A percentile compares a stretch with the other conserved stretches of the same genome.
Evolutionary conservation across 2,888 invertebrate genomes (phyloP).

Genomic region (Tryphoninae sp.): DNA sequence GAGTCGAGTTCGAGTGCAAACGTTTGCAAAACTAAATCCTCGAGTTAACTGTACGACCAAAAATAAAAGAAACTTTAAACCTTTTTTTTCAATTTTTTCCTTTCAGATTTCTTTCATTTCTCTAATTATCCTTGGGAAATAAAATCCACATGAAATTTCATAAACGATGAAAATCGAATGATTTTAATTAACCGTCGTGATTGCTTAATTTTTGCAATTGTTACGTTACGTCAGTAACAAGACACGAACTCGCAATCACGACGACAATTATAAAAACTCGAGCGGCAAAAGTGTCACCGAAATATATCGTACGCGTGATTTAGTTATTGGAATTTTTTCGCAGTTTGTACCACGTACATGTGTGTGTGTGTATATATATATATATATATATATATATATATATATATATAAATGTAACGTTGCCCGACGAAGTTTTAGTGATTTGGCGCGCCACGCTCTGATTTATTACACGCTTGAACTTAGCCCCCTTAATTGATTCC

Average conservation of each 20-base stretch:
- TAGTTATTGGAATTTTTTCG: background rate
- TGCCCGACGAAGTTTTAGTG: background rate
- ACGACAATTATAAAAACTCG: slow-evolving; percentile 10
- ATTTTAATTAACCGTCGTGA: background rate
- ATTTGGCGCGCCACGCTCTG: slow-evolving; percentile 48
- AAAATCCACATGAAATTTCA: no score
- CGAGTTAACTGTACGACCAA: background rate
- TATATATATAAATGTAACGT: background rate
- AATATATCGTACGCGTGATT: background rate
- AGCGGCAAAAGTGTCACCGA: background rate
- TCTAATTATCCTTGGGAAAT: no score
- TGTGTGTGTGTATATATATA: background rate
- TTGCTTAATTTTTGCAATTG: slow-evolving; percentile 1
- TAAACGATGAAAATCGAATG: background rate
- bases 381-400: background rate
- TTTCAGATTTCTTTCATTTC: background rate
- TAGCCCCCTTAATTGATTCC: slow-evolving; percentile 70
- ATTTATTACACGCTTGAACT: slow-evolving; percentile 66
- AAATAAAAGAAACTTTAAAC: background rate
- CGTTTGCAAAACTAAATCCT: slow-evolving; percentile 38
- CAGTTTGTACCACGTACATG: background rate
- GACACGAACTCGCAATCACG: background rate
- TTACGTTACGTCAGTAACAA: slow-evolving; percentile 12
- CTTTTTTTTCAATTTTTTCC: background rate
- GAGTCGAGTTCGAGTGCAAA: slow-evolving; percentile 49